These are phyloP conservation scores for Eurystomus gularis DNA, from an alignment of 2,113 vertebrate genomes.

Conservation along the genomic window DNA sequence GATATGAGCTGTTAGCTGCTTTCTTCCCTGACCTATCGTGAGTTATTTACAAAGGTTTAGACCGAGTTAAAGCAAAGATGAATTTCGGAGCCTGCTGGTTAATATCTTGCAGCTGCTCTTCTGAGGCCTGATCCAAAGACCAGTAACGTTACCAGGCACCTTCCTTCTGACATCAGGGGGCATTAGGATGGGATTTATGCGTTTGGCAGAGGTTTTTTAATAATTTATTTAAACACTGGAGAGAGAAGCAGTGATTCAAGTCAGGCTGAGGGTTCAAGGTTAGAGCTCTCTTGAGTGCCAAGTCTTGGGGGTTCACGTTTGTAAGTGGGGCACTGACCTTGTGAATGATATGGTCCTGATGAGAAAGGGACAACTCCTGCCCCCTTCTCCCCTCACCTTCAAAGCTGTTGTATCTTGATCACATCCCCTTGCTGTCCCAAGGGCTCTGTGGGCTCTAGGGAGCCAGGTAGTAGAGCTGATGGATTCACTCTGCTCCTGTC, in stretches of 20 bases:
- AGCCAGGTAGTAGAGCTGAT: neutral
- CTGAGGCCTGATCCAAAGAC: neutral
- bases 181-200: constrained; percentile 2
- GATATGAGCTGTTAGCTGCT: neutral
- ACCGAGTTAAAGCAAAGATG: neutral
- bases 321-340: neutral
- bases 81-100: neutral
- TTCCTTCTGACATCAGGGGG: constrained; percentile 20
- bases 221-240: neutral
- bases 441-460: neutral
- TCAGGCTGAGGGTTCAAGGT: neutral
- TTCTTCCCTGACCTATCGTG: neutral
- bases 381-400: neutral
- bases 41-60: constrained; percentile 39
- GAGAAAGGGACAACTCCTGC: neutral
- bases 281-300: neutral
- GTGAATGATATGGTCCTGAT: neutral
- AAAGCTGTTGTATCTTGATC: neutral
- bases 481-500: neutral
- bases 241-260: neutral
- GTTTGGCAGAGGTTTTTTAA: constrained; percentile 1
- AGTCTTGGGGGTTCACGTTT: neutral
- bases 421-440: neutral
- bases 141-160: neutral
- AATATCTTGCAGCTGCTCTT: constrained; percentile 53